These are phyloP conservation scores for Leiothrix lutea DNA, from an alignment of 2,113 vertebrate species.

Conservation along the genomic window DNA sequence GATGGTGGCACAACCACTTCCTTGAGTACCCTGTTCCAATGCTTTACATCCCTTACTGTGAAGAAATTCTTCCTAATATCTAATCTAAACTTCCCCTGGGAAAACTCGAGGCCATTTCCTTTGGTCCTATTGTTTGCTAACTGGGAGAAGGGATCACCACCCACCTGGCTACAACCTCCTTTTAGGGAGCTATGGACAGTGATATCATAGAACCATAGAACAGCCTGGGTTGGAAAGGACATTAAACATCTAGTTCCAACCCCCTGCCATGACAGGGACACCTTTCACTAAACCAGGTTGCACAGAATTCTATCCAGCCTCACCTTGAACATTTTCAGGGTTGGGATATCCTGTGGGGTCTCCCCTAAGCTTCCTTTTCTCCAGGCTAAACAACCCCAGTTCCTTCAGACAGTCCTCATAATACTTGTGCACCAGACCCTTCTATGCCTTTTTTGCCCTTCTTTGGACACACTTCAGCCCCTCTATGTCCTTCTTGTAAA, in stretches of 20 bases:
- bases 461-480: neutral
- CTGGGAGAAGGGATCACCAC: neutral
- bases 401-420: neutral
- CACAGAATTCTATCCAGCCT: neutral
- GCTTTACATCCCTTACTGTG: neutral
- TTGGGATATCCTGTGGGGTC: neutral
- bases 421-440: neutral
- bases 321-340: neutral
- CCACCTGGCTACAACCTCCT: neutral
- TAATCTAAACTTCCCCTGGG: neutral
- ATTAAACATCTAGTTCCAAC: neutral
- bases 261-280: no score
- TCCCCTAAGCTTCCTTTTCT: neutral
- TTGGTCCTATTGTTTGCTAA: neutral
- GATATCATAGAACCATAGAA: neutral
- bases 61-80: neutral
- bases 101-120: neutral
- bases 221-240: neutral
- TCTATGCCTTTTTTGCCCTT: accelerated
- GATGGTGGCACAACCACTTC: neutral
- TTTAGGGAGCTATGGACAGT: neutral
- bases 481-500: neutral
- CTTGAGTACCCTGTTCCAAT: neutral
- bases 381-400: neutral
- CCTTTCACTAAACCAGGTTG: neutral